phyloP scores from a whole-genome alignment of 2,113 vertebrate species.

The Myotis yumanensis region DNA sequence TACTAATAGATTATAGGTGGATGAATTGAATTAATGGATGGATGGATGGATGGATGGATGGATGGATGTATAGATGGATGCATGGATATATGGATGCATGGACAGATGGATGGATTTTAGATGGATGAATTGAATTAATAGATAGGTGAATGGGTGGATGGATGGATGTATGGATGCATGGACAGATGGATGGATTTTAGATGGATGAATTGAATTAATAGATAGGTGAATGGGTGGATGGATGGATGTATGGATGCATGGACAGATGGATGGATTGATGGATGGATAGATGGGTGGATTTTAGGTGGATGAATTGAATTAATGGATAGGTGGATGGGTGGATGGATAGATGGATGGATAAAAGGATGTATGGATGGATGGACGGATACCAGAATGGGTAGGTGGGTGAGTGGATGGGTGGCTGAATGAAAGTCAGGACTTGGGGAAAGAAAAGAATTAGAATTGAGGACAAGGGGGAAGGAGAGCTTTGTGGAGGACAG shows the following conservation, averaged over 20 bases:
- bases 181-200: too few species aligned
- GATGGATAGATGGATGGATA: background rate
- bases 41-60: background rate
- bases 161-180: background rate
- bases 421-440: background rate
- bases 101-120: too few species aligned
- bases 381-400: fast-evolving
- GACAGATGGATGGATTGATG: background rate
- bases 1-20: too few species aligned
- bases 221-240: background rate
- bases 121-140: background rate
- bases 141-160: too few species aligned
- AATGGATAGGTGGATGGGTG: background rate
- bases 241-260: fast-evolving
- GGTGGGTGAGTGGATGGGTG: fast-evolving
- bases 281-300: background rate
- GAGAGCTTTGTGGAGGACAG: background rate
- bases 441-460: background rate
- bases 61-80: background rate
- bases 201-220: background rate
- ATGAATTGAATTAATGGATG: background rate
- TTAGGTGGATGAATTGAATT: too few species aligned
- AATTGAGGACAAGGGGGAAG: fast-evolving
- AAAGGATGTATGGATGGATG: background rate
- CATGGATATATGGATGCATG: too few species aligned